These are phyloP conservation scores for Caenorhabditis brenneri DNA, from an alignment of 1,140 invertebrate species.

Conservation along the genomic window DNA sequence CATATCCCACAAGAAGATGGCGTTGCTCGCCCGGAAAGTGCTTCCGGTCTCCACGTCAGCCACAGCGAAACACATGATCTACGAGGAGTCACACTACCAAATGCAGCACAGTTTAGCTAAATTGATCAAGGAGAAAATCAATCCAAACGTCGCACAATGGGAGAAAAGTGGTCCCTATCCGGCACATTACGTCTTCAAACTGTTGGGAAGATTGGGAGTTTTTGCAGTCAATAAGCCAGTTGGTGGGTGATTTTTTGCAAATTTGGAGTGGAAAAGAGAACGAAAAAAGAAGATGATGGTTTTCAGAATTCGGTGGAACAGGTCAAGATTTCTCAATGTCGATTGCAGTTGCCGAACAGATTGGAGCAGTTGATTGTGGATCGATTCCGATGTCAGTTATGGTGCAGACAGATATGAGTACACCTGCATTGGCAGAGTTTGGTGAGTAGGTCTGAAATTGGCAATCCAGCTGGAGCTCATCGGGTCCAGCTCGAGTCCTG, in stretches of 20 bases:
- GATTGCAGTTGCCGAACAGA: slow-evolving; percentile 75
- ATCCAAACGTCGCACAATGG: slow-evolving; percentile 76
- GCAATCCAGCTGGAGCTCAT: too few relatives aligned
- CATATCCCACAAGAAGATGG: background rate
- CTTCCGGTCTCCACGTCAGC: background rate
- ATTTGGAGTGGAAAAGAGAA: slow-evolving; percentile 24
- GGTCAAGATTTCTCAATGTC: slow-evolving; percentile 76
- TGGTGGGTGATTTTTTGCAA: slow-evolving; percentile 62
- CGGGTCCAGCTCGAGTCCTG: too few relatives aligned
- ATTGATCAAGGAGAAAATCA: slow-evolving; percentile 75
- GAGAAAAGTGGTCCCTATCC: slow-evolving; percentile 74
- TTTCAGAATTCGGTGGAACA: slow-evolving; percentile 76
- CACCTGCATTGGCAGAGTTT: slow-evolving; percentile 72
- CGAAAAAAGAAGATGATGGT: too few relatives aligned
- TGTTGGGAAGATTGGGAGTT: slow-evolving; percentile 75
- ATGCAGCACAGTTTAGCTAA: slow-evolving; percentile 37
- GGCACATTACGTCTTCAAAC: slow-evolving; percentile 75
- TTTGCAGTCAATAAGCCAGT: slow-evolving; percentile 74
- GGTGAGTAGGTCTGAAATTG: too few relatives aligned
- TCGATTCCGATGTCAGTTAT: slow-evolving; percentile 74
- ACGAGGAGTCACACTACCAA: slow-evolving; percentile 16
- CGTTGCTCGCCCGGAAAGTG: background rate
- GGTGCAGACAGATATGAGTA: slow-evolving; percentile 63
- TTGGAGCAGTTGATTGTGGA: slow-evolving; percentile 75
- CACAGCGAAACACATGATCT: slow-evolving; percentile 23